Evolutionary conservation across 2,888 invertebrate species (phyloP).

Genomic region (Platycheirus albimanus): DNA sequence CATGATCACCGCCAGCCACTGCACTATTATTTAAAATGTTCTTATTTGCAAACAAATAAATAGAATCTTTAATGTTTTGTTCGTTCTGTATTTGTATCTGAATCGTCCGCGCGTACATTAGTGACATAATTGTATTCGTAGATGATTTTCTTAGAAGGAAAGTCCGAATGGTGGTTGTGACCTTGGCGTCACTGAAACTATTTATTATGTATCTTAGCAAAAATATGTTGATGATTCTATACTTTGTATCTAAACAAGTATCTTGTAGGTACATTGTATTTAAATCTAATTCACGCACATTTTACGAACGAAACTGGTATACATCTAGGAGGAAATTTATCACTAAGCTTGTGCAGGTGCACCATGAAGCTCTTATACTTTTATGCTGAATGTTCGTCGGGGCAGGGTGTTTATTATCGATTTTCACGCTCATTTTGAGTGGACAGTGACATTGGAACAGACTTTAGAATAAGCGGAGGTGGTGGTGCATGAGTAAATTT

Average conservation of each 20-base stretch:
- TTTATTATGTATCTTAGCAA: not conserved
- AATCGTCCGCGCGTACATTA: conserved; percentile 42
- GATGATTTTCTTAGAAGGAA: conserved; percentile 45
- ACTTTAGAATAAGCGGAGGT: not conserved
- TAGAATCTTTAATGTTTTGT: conserved; percentile 33
- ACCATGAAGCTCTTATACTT: not conserved
- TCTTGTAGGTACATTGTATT: not conserved
- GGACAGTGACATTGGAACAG: not conserved
- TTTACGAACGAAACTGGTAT: not conserved
- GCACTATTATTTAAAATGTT: conserved; percentile 36
- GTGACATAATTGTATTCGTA: conserved; percentile 50
- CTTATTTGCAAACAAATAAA: not conserved
- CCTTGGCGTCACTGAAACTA: conserved; percentile 32
- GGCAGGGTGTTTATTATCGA: not conserved
- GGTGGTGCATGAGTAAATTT: not conserved
- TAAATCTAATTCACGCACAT: not conserved
- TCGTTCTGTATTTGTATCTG: conserved; percentile 23
- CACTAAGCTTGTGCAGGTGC: not conserved
- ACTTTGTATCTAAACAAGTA: conserved; percentile 10
- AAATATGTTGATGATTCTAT: not conserved
- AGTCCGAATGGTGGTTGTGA: conserved; percentile 46
- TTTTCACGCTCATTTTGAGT: not conserved
- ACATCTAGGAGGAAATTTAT: not conserved
- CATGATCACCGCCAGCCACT: conserved; percentile 78
- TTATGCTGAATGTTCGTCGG: not conserved